Conservation (phyloP, 2,113 vertebrate species). For the Tautogolabrus adspersus region DNA sequence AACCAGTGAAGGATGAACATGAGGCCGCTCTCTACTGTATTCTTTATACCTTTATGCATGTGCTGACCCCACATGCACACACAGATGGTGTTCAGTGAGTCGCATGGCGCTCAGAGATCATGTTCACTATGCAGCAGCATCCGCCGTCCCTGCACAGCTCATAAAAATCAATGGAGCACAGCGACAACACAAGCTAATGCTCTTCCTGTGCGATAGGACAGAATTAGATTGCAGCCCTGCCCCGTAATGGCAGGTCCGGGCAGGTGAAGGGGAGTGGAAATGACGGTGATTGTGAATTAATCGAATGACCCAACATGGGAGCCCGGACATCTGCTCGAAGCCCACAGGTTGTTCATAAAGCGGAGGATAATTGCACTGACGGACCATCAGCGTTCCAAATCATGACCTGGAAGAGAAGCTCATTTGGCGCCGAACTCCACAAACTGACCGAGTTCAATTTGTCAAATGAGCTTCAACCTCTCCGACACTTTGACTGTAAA, state of each 20-base stretch:
- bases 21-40: neutral
- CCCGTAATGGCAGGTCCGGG: conserved; percentile 80
- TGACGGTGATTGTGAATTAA: conserved; percentile 84
- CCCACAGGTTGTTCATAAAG: conserved; percentile 74
- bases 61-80: conserved; percentile 35
- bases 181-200: conserved; percentile 85
- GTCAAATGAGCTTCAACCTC: conserved; percentile 12
- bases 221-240: conserved; percentile 85
- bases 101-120: conserved; percentile 57
- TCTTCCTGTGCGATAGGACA: conserved; percentile 82
- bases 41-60: conserved; percentile 31
- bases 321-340: conserved; percentile 80
- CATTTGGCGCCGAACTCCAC: conserved; percentile 8
- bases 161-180: conserved; percentile 80
- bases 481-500: neutral
- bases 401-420: conserved; percentile 42
- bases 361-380: conserved; percentile 50
- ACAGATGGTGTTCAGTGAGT: conserved; percentile 57
- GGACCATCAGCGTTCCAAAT: conserved; percentile 18
- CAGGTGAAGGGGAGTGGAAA: conserved; percentile 84
- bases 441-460: conserved; percentile 12
- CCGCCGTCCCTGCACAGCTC: conserved; percentile 58
- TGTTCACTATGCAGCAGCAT: conserved; percentile 56
- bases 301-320: conserved; percentile 84
- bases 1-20: conserved; percentile 33